A percentile compares a stretch with the other conserved stretches of the same genome.
Conservation (phyloP, 2,113 vertebrate species). For the Dasyprocta punctata region DNA sequence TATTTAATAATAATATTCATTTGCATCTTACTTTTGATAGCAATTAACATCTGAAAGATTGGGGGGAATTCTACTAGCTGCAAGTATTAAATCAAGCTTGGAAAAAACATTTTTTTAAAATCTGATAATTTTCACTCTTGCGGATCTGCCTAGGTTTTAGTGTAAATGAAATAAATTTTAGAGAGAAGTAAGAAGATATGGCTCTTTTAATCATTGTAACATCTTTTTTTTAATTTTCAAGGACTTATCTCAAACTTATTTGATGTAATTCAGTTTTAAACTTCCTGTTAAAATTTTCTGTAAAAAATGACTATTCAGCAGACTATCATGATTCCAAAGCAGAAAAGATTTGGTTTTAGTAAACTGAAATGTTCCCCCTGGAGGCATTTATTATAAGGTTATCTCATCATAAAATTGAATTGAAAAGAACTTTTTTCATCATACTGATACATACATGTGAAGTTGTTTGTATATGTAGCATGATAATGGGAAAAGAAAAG, state of each 20-base stretch:
- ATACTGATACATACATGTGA: constrained; percentile 16
- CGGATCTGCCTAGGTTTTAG: constrained; percentile 21
- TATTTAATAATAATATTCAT: constrained; percentile 39
- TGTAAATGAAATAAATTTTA: constrained; percentile 24
- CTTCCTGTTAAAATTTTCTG: neutral
- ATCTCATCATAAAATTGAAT: constrained; percentile 67
- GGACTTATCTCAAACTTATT: constrained; percentile 15
- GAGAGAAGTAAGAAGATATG: neutral
- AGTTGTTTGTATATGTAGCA: constrained; percentile 52
- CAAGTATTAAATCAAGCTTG: constrained; percentile 44
- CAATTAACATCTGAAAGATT: constrained; percentile 26
- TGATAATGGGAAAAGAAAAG: constrained; percentile 64
- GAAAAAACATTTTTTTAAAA: neutral
- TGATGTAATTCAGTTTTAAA: constrained; percentile 49
- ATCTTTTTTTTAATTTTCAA: constrained; percentile 46
- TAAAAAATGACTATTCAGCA: constrained; percentile 30
- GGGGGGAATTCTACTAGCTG: neutral
- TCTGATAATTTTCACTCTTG: constrained; percentile 4
- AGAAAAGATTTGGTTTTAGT: constrained; percentile 49
- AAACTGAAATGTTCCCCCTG: neutral
- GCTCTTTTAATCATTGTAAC: neutral
- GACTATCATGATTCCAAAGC: neutral
- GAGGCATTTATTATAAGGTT: constrained; percentile 62
- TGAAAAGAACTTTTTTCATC: constrained; percentile 57
- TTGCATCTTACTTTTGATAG: constrained; percentile 17